Evolutionary conservation across 1,140 invertebrate genomes (phyloP), one percentile per base, ranked within the genome.

Genomic region (Drosophila sp.): DNA sequence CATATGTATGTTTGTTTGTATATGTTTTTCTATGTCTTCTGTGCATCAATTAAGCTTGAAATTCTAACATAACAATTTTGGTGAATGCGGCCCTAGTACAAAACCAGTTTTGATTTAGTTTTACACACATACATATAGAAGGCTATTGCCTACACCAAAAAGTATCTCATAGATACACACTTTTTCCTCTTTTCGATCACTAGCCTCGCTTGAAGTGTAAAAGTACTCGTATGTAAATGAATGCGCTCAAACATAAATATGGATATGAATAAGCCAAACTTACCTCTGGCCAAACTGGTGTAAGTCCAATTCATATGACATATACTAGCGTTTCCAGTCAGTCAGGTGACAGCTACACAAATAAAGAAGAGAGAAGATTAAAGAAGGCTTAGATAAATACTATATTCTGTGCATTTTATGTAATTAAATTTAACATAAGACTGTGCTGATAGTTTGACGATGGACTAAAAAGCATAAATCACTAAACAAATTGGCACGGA

Each of bases 11-110:
- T 17, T 17, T 74, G 41, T 63, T 17, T 17, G 30, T 30, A 30
- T 30, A 30, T 10, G 35, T 38, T 11, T 38, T 25, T 68, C 38
- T 79, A 60, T 47, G 17, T 23, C 23, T 7, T 50, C 23, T 79
- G 69, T 87, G 83, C 84, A 86, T 83, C 84, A 86, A 86, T 86
- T 87, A 87, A 76, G 83, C 79, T 83, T 74, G 73, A 50, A 64
- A 79, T 83, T 87, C 84, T 83, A 82, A 74, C 78, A 70, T 61
- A 80, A 80, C 78, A 81, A 71, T 87, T 82, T 87, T 66, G 44
- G 44, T 50, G 60, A 86, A 61, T 81, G 70, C 75, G 82, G 75
- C 61, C 69, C 71, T n/a, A n/a, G 11, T n/a, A 10, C 10, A 7
- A 68, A 86, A 86, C 83, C 80, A 75, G 84, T 87, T 81, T 77